These are phyloP conservation scores for Trachythela sp. DNA, from an alignment of 64 coral and sea anemone species.

Conservation along the genomic window DNA sequence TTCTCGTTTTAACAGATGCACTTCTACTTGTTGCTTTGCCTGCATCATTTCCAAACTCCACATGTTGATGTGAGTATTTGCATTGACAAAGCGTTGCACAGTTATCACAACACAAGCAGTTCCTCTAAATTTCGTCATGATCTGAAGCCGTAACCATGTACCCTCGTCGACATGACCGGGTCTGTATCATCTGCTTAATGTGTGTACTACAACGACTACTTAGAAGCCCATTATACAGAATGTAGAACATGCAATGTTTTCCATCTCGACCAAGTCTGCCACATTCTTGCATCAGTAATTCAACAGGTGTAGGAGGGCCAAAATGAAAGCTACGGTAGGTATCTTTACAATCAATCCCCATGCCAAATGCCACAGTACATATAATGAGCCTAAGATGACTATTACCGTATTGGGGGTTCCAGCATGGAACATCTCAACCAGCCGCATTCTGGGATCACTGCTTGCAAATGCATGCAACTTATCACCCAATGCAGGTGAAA, in stretches of 20 bases:
- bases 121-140: neutral
- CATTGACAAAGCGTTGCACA: neutral
- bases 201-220: neutral
- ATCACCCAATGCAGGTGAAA: neutral
- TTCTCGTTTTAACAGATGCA: neutral
- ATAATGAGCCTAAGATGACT: neutral
- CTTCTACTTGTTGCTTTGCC: neutral
- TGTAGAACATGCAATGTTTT: neutral
- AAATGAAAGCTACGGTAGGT: neutral
- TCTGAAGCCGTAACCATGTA: neutral
- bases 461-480: neutral
- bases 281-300: neutral
- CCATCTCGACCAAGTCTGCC: neutral
- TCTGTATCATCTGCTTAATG: neutral
- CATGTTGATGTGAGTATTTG: neutral
- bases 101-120: neutral
- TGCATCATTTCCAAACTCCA: neutral
- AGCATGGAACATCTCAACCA: slow-evolving; percentile 3
- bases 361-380: slow-evolving; percentile 2
- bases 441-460: neutral
- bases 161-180: neutral
- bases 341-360: neutral
- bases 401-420: neutral
- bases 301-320: neutral
- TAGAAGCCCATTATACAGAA: neutral